Conservation (phyloP, 2,113 vertebrate species). For the Lynx canadensis region DNA sequence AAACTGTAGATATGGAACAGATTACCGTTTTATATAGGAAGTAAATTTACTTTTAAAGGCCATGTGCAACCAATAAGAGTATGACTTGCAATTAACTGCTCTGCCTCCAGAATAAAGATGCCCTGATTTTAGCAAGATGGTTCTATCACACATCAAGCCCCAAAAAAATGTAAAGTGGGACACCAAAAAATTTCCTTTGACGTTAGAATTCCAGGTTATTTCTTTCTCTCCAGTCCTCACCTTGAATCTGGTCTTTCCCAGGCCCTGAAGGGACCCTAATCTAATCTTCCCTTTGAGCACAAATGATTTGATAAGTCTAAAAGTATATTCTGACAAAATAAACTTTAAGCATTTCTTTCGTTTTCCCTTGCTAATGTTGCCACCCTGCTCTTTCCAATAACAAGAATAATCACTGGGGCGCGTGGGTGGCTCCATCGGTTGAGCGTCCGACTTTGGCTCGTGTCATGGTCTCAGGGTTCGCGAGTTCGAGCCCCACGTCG, state of each 20-base stretch:
- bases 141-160: neutral
- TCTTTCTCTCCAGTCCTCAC: neutral
- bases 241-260: neutral
- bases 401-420: neutral
- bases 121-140: conserved; percentile 10
- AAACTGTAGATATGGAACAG: neutral
- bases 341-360: neutral
- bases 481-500: no score
- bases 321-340: conserved; percentile 30
- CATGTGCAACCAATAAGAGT: neutral
- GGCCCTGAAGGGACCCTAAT: neutral
- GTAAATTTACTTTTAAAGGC: conserved; percentile 50
- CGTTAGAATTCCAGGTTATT: neutral
- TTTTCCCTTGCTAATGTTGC: neutral
- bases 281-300: conserved; percentile 16
- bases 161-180: conserved; percentile 18
- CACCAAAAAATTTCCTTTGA: neutral
- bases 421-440: no score
- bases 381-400: neutral
- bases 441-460: no score
- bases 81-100: neutral
- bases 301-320: neutral
- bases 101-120: neutral
- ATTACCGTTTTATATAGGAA: conserved; percentile 12
- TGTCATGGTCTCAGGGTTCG: no score